Evolutionary conservation across 1,140 invertebrate genomes (phyloP).

Genomic region (Choristoneura fumiferana): DNA sequence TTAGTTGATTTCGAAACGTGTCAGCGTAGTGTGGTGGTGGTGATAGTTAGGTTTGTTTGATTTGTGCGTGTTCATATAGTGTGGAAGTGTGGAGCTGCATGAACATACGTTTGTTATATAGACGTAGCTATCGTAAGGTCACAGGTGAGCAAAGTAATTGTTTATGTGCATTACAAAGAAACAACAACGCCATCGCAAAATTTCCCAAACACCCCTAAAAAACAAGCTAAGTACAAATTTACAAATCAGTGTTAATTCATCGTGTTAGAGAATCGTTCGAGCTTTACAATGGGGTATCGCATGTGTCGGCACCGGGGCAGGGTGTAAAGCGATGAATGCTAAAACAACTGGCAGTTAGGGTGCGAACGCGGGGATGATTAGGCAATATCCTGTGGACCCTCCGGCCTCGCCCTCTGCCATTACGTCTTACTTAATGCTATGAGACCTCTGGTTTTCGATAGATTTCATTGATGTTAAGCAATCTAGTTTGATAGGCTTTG

Average conservation of each 20-base stretch:
- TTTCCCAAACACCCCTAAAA: background rate
- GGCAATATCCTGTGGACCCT: constrained; percentile 68
- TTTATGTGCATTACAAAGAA: too few species aligned
- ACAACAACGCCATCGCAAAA: too few species aligned
- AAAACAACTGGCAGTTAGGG: constrained; percentile 74
- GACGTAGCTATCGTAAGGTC: too few species aligned
- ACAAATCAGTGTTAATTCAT: constrained; percentile 8
- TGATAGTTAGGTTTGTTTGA: too few species aligned
- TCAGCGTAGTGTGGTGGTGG: too few species aligned
- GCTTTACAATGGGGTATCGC: constrained; percentile 62
- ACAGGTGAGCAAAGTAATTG: too few species aligned
- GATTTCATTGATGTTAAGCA: constrained; percentile 43
- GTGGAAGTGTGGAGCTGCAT: too few species aligned
- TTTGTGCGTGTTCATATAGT: too few species aligned
- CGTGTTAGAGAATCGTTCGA: constrained; percentile 32
- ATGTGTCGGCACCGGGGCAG: constrained; percentile 35
- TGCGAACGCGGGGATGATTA: constrained; percentile 70
- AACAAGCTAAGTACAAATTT: background rate
- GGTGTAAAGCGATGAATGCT: constrained; percentile 63
- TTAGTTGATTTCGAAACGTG: too few species aligned
- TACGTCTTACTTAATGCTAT: constrained; percentile 70
- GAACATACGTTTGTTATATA: too few species aligned
- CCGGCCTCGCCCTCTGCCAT: constrained; percentile 50
- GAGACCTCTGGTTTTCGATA: constrained; percentile 60
- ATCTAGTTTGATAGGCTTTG: constrained; percentile 31